Evolutionary conservation across 2,113 vertebrate genomes (phyloP).

Genomic region (Calyptomena viridis): DNA sequence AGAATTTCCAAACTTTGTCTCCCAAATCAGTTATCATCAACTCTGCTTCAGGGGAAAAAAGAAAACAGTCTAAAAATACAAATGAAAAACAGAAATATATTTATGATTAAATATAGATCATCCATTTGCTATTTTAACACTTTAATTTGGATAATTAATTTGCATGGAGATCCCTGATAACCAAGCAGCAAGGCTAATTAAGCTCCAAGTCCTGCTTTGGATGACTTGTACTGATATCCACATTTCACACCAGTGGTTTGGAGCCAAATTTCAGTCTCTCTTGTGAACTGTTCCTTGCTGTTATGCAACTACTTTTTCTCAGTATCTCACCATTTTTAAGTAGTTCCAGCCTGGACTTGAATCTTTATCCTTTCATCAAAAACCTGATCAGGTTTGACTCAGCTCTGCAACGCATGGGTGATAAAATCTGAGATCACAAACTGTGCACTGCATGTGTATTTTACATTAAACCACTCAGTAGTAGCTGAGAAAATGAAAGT

Average conservation of each 20-base stretch:
- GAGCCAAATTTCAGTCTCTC: background rate
- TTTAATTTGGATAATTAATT: background rate
- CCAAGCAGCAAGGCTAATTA: background rate
- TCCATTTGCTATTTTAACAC: background rate
- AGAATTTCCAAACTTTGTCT: background rate
- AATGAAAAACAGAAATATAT: background rate
- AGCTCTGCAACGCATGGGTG: background rate
- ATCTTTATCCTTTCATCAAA: constrained; percentile 34
- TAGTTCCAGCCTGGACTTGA: background rate
- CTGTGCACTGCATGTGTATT: constrained; percentile 22
- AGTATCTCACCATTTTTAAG: background rate
- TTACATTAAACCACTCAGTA: constrained; percentile 7
- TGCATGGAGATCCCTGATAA: background rate
- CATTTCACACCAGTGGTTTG: background rate
- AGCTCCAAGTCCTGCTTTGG: background rate
- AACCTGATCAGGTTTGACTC: constrained; percentile 24
- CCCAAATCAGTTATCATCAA: background rate
- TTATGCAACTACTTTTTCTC: background rate
- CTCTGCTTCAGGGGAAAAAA: fast-evolving
- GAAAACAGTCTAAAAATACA: background rate
- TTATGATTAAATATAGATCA: background rate
- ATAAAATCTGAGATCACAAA: constrained; percentile 14
- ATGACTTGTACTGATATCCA: background rate
- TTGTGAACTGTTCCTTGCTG: background rate
- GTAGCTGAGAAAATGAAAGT: constrained; percentile 43